A percentile compares a stretch with the other conserved stretches of the same genome.
phyloP scores from a whole-genome alignment of 2,888 invertebrate genomes.

The Callyntrura sp. region DNA sequence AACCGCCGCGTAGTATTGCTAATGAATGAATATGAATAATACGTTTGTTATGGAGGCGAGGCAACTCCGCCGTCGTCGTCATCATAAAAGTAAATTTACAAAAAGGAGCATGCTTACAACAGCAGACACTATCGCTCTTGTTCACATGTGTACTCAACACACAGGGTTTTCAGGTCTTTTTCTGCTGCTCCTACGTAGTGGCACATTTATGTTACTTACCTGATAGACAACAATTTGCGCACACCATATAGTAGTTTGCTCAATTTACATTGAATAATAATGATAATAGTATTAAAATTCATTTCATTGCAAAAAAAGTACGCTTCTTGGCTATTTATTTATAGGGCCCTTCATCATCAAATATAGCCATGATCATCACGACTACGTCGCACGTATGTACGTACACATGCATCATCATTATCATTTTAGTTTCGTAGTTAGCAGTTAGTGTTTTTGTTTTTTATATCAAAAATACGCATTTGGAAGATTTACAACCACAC shows the following conservation, averaged over 20 bases:
- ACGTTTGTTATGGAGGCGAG: background rate
- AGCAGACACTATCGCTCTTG: background rate
- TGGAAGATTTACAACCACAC: constrained; percentile 36
- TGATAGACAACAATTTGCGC: constrained; percentile 45
- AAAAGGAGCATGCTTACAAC: background rate
- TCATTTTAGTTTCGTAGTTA: background rate
- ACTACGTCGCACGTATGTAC: background rate
- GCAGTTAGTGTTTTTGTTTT: constrained; percentile 7
- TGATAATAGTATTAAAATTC: constrained; percentile 3
- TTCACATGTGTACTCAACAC: constrained; percentile 15
- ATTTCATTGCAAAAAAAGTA: background rate
- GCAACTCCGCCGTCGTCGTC: background rate
- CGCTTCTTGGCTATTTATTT: constrained; percentile 5
- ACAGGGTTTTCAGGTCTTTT: constrained; percentile 39
- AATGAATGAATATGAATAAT: constrained; percentile 20
- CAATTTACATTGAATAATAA: background rate
- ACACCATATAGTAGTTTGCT: constrained; percentile 37
- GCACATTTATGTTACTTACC: constrained; percentile 10
- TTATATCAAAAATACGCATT: constrained; percentile 33
- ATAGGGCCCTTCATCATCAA: constrained; percentile 46
- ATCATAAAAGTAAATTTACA: constrained; percentile 18
- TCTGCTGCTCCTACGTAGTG: constrained; percentile 41
- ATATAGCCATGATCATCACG: constrained; percentile 33
- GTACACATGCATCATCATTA: constrained; percentile 7
- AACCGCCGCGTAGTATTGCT: background rate